Percentiles rank a stretch among this genome's conserved stretches.
Conservation (phyloP, 23 tunicate genomes). For the Trididemnum miniatum region DNA sequence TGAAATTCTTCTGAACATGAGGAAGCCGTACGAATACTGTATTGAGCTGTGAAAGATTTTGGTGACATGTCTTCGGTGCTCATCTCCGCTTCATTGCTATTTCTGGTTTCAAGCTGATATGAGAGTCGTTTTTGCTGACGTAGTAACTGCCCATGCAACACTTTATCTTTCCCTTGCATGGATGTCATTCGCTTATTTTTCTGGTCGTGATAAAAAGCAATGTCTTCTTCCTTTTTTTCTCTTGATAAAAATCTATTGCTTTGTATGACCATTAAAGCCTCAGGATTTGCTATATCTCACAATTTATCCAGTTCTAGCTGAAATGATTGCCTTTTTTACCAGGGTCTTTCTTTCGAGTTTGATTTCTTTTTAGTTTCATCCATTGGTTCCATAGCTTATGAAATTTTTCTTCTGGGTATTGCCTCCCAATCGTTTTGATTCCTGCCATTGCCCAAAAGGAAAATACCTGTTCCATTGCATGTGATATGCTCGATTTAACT, state of each 20-base stretch:
- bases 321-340: neutral
- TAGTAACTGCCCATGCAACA: neutral
- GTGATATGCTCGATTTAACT: neutral
- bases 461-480: neutral
- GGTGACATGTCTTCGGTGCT: neutral
- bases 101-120: neutral
- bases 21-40: neutral
- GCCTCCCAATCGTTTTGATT: neutral
- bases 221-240: neutral
- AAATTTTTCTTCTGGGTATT: neutral
- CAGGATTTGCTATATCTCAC: neutral
- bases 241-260: neutral
- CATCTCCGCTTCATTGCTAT: neutral
- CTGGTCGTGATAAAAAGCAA: neutral
- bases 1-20: neutral
- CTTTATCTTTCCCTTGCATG: slow-evolving; percentile 2
- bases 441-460: neutral
- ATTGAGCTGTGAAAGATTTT: neutral
- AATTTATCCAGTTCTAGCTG: neutral
- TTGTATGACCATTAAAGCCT: neutral
- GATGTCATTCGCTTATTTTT: neutral
- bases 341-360: neutral
- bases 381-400: neutral
- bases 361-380: neutral
- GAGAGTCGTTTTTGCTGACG: neutral